phyloP scores from a whole-genome alignment of 1,140 invertebrate species.

The Manduca sexta region DNA sequence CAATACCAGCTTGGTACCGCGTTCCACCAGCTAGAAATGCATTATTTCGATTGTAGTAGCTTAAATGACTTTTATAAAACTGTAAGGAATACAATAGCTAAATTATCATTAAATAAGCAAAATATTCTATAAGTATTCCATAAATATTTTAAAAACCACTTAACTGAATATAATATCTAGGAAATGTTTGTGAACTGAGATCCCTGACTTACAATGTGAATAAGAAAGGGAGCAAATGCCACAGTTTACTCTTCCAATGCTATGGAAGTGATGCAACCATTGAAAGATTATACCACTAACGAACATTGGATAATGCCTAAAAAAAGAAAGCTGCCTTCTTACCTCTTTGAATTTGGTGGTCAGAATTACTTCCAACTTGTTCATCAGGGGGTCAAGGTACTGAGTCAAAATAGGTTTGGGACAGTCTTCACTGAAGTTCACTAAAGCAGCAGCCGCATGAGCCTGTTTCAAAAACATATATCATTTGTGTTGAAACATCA shows the following conservation, averaged over 20 bases:
- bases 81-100: not conserved
- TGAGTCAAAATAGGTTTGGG: constrained; percentile 93
- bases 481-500: not conserved
- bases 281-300: constrained; percentile 53
- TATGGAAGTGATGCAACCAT: constrained; percentile 64
- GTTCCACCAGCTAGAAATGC: constrained; percentile 82
- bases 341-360: constrained; percentile 95
- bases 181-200: constrained; percentile 54
- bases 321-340: constrained; percentile 2
- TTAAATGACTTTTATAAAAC: not conserved
- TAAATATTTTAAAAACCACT: not conserved
- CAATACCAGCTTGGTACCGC: constrained; percentile 95
- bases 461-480: constrained; percentile 63
- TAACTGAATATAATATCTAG: not conserved
- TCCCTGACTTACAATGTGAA: constrained; percentile 48
- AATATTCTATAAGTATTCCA: too few species aligned
- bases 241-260: constrained; percentile 66
- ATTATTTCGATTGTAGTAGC: not conserved
- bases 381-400: constrained; percentile 94
- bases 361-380: constrained; percentile 92
- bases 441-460: constrained; percentile 94
- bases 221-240: constrained; percentile 54
- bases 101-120: too few species aligned
- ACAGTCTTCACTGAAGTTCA: constrained; percentile 99
- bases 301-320: constrained; percentile 50